Percentiles rank a stretch among this genome's conserved stretches.
Evolutionary conservation across 1,140 invertebrate species (phyloP).

Genomic region (Mylabris phalerata): DNA sequence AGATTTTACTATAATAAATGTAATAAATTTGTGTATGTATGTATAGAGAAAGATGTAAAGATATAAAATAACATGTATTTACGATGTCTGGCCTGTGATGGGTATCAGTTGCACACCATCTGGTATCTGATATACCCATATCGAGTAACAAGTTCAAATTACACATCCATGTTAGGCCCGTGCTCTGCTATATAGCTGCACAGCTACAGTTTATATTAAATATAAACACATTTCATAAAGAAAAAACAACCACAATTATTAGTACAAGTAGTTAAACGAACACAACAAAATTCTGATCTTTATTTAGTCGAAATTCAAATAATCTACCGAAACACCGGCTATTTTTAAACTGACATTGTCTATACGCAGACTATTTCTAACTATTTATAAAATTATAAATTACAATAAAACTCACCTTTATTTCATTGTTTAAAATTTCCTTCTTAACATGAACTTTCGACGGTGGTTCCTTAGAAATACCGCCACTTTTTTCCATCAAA

Average conservation of each 20-base stretch:
- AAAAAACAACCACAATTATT: conserved; percentile 4
- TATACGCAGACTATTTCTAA: neutral
- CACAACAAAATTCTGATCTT: too few species aligned
- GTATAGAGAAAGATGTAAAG: conserved; percentile 30
- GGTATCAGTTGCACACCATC: conserved; percentile 38
- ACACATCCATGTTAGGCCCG: conserved; percentile 35
- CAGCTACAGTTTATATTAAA: too few species aligned
- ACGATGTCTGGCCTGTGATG: conserved; percentile 36
- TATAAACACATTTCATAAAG: too few species aligned
- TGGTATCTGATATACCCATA: conserved; percentile 33
- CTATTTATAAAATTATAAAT: neutral
- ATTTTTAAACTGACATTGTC: neutral
- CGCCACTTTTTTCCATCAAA: conserved; percentile 24
- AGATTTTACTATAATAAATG: too few species aligned
- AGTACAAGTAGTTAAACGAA: conserved; percentile 8
- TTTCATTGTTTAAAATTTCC: conserved; percentile 26
- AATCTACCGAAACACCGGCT: too few species aligned
- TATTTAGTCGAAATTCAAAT: too few species aligned
- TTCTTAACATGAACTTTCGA: conserved; percentile 26
- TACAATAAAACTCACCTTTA: conserved; percentile 22
- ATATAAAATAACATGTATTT: conserved; percentile 39
- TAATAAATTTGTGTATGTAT: too few species aligned
- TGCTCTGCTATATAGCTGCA: neutral
- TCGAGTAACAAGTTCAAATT: conserved; percentile 33
- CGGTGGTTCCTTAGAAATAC: conserved; percentile 17